Evolutionary conservation across 2,888 invertebrate genomes (phyloP).

Genomic region (Stenodera caucasica): DNA sequence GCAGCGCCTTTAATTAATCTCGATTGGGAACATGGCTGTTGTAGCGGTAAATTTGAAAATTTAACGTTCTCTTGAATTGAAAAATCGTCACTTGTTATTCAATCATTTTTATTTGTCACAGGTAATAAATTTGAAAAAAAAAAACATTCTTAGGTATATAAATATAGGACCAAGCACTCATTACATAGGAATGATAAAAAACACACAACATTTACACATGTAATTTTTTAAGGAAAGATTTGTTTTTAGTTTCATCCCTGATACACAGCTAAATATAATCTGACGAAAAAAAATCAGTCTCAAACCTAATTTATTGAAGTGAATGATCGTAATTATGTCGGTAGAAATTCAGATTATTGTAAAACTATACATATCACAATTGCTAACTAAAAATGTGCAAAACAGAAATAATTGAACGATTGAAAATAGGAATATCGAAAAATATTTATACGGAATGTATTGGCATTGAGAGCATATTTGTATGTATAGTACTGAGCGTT

Average conservation of each 20-base stretch:
- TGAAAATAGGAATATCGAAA: not conserved
- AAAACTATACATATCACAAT: conserved; percentile 31
- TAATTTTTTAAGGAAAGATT: conserved; percentile 18
- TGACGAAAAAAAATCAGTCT: conserved; percentile 23
- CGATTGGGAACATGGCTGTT: too few relatives aligned
- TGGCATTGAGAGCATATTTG: conserved; percentile 44
- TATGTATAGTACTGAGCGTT: conserved; percentile 59
- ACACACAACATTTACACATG: conserved; percentile 30
- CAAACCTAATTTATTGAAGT: conserved; percentile 10
- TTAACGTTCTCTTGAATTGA: too few relatives aligned
- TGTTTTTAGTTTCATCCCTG: conserved; percentile 22
- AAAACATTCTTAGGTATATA: conserved; percentile 23
- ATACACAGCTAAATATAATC: conserved; percentile 16
- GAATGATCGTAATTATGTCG: not conserved
- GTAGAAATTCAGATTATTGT: conserved; percentile 1
- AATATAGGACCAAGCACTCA: conserved; percentile 32
- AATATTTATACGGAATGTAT: conserved; percentile 29
- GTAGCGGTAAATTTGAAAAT: too few relatives aligned
- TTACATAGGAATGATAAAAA: conserved; percentile 28
- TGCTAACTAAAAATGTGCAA: conserved; percentile 10
- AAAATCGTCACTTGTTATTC: too few relatives aligned
- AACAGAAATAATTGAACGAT: not conserved
- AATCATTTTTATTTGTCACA: conserved; percentile 25
- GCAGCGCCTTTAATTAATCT: too few relatives aligned
- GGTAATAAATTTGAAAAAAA: conserved; percentile 29